phyloP scores from a whole-genome alignment of 2,113 vertebrate genomes.

The Aegithalos caudatus region DNA sequence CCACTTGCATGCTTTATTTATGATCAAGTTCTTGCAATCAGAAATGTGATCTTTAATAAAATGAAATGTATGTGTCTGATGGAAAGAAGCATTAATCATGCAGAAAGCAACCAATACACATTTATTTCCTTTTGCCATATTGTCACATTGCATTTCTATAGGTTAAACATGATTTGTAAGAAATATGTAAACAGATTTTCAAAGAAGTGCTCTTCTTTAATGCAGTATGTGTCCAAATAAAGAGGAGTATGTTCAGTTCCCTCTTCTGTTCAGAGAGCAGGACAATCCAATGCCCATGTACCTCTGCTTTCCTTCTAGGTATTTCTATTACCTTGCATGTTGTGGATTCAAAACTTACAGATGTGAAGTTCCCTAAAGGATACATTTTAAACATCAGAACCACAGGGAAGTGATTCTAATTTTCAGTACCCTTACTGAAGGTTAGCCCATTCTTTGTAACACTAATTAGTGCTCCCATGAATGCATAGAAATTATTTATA shows the following conservation, averaged over 20 bases:
- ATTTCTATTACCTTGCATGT: conserved; percentile 45
- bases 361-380: conserved; percentile 5
- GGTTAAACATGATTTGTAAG: conserved; percentile 39
- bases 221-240: conserved; percentile 13
- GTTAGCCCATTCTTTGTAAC: conserved; percentile 40
- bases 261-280: not conserved
- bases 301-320: conserved; percentile 41
- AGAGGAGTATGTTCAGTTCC: conserved; percentile 7
- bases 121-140: conserved; percentile 35
- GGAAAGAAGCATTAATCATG: conserved; percentile 54
- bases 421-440: conserved; percentile 59
- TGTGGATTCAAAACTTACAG: conserved; percentile 26
- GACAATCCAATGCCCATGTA: conserved; percentile 4
- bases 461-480: conserved; percentile 51
- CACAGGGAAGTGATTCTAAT: conserved; percentile 3
- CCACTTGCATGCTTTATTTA: conserved; percentile 52
- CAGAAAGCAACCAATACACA: conserved; percentile 21
- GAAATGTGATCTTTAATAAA: conserved; percentile 67
- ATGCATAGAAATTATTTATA: conserved; percentile 49
- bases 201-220: not conserved
- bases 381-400: conserved; percentile 47
- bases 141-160: conserved; percentile 46
- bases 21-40: conserved; percentile 62
- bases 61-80: conserved; percentile 47
- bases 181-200: conserved; percentile 27